phyloP scores from a whole-genome alignment of 1,140 invertebrate species.

The Whitmania pigra region DNA sequence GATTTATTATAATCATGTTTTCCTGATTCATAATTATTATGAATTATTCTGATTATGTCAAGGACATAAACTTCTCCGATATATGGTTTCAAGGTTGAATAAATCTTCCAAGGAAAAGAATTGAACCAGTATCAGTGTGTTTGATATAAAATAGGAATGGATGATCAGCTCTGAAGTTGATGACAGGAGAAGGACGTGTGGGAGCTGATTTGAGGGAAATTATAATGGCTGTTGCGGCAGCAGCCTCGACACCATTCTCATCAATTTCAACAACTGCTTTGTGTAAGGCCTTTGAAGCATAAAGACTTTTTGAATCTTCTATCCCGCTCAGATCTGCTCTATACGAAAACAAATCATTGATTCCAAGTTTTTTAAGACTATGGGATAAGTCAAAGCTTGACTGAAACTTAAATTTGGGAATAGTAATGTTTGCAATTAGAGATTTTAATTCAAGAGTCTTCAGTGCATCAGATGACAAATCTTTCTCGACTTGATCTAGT shows the following conservation, averaged over 20 bases:
- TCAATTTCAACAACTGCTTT: slow-evolving; percentile 49
- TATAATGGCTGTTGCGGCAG: slow-evolving; percentile 34
- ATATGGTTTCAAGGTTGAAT: too few species aligned
- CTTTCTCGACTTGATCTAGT: background rate
- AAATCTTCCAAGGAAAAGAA: slow-evolving; percentile 35
- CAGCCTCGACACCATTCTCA: slow-evolving; percentile 41
- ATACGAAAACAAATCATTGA: slow-evolving; percentile 46
- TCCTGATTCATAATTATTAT: too few species aligned
- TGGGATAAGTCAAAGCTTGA: too few species aligned
- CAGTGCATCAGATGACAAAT: background rate
- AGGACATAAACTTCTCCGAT: too few species aligned
- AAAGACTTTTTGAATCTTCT: slow-evolving; percentile 26
- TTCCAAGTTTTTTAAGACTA: too few species aligned
- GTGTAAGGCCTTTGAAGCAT: slow-evolving; percentile 39
- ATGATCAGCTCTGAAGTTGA: slow-evolving; percentile 52
- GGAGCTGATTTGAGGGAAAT: background rate
- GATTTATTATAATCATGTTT: too few species aligned
- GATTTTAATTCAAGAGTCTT: too few species aligned
- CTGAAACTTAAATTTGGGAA: too few species aligned
- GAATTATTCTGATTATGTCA: too few species aligned
- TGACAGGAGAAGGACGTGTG: background rate
- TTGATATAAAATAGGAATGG: slow-evolving; percentile 59
- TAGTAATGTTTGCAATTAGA: too few species aligned
- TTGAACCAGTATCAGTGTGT: slow-evolving; percentile 39
- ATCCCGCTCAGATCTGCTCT: slow-evolving; percentile 33